Conservation (phyloP, 1,140 invertebrate species). For the Chelonus insularis region DNA sequence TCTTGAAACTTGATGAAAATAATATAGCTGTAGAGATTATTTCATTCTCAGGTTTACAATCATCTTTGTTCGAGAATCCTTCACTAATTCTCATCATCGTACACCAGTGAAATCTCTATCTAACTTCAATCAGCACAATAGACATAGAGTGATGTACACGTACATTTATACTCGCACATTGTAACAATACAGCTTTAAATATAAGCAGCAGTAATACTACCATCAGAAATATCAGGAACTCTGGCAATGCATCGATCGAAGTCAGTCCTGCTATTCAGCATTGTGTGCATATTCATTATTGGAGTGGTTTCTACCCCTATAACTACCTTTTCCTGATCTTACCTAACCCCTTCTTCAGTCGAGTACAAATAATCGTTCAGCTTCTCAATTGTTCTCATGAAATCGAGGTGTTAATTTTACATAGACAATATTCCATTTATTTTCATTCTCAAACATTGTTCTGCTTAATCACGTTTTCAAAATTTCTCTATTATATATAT, state of each 20-base stretch:
- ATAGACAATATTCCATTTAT: not conserved
- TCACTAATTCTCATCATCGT: too few relatives aligned
- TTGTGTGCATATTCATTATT: slow-evolving; percentile 54
- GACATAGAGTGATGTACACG: slow-evolving; percentile 9
- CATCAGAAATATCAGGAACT: slow-evolving; percentile 11
- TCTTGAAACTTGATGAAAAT: too few relatives aligned
- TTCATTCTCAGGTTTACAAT: too few relatives aligned
- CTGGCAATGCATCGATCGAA: slow-evolving; percentile 48
- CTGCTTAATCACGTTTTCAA: too few relatives aligned
- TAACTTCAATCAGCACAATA: too few relatives aligned
- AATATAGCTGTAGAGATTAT: too few relatives aligned
- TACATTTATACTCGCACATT: slow-evolving; percentile 4
- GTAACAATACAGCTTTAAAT: not conserved
- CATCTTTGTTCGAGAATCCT: too few relatives aligned
- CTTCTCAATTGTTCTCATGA: slow-evolving; percentile 6
- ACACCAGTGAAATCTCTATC: too few relatives aligned
- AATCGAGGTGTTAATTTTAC: not conserved
- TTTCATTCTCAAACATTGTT: not conserved
- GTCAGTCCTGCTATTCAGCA: slow-evolving; percentile 24
- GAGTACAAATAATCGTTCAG: not conserved
- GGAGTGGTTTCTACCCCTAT: slow-evolving; percentile 44
- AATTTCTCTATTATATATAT: too few relatives aligned
- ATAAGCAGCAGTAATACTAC: not conserved
- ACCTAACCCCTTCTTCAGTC: slow-evolving; percentile 16
- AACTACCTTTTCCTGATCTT: slow-evolving; percentile 32